These are phyloP conservation scores for Champsocephalus esox DNA, from an alignment of 2,797 vertebrate genomes.

Conservation along the genomic window DNA sequence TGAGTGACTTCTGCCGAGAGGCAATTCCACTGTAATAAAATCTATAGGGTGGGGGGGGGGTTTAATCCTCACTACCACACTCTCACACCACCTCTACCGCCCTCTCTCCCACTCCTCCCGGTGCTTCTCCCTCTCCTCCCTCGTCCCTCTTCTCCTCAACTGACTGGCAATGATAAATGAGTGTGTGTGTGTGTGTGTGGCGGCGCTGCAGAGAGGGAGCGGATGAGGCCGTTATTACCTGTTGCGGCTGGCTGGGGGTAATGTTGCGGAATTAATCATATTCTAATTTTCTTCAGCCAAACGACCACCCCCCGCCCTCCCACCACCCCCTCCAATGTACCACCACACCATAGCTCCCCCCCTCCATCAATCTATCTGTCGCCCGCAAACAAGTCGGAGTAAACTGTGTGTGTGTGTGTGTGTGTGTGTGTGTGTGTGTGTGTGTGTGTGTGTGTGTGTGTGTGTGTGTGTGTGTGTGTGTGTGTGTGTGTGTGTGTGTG, in stretches of 20 bases:
- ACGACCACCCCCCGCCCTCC: conserved; percentile 27
- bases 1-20: conserved; percentile 79
- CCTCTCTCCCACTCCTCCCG: conserved; percentile 45
- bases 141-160: conserved; percentile 59
- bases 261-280: conserved; percentile 89
- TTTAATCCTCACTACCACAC: conserved; percentile 71
- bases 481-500: no score
- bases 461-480: no score
- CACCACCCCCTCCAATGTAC: conserved; percentile 29
- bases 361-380: conserved; percentile 78
- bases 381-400: conserved; percentile 76
- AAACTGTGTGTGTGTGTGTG: conserved; percentile 25
- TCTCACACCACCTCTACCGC: conserved; percentile 30
- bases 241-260: conserved; percentile 82
- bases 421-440: no score
- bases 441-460: neutral
- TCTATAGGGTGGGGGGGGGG: conserved; percentile 74
- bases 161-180: conserved; percentile 86
- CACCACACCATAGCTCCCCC: conserved; percentile 17
- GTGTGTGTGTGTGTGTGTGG: conserved; percentile 77
- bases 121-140: conserved; percentile 47
- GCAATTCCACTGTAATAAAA: conserved; percentile 87
- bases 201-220: conserved; percentile 69
- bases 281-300: conserved; percentile 85
- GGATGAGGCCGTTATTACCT: conserved; percentile 86